phyloP scores from a whole-genome alignment of 35 echinoderm and acorn worm species.

The Lytechinus variegatus region DNA sequence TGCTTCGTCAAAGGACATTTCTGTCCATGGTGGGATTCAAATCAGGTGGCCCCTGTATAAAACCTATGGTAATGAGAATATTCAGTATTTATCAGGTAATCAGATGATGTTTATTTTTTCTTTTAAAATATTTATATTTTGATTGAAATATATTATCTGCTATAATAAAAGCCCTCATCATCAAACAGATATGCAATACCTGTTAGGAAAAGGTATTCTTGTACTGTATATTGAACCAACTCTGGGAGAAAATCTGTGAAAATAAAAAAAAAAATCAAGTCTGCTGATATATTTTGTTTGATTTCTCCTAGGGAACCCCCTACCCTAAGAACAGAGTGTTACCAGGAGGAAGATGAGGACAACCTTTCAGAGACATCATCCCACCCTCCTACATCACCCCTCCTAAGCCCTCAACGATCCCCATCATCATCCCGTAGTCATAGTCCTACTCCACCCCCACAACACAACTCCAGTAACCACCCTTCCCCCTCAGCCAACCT shows the following conservation, averaged over 20 bases:
- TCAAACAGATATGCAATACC: neutral
- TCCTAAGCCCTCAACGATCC: constrained; percentile 79
- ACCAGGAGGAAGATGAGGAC: constrained; percentile 80
- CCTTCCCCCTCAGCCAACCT: constrained; percentile 22
- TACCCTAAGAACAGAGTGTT: constrained; percentile 86
- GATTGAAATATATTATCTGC: too few species aligned
- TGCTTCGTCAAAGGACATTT: too few species aligned
- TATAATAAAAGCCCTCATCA: too few species aligned
- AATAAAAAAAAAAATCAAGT: neutral
- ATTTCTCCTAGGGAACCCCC: constrained; percentile 80
- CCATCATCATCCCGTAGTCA: constrained; percentile 72
- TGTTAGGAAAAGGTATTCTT: neutral
- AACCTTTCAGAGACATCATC: constrained; percentile 67
- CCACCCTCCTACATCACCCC: constrained; percentile 83
- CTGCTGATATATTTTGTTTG: neutral
- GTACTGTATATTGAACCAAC: neutral
- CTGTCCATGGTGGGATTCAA: too few species aligned
- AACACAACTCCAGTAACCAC: neutral
- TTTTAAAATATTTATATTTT: too few species aligned
- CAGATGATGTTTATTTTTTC: too few species aligned
- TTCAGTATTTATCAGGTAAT: too few species aligned
- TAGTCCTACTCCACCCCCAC: constrained; percentile 46
- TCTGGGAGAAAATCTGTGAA: neutral
- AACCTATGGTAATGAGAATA: too few species aligned
- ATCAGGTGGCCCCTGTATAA: too few species aligned